Evolutionary conservation across 2,797 vertebrate genomes (phyloP), one percentile per base, ranked within the genome.

Genomic region (Hippoglossus hippoglossus): DNA sequence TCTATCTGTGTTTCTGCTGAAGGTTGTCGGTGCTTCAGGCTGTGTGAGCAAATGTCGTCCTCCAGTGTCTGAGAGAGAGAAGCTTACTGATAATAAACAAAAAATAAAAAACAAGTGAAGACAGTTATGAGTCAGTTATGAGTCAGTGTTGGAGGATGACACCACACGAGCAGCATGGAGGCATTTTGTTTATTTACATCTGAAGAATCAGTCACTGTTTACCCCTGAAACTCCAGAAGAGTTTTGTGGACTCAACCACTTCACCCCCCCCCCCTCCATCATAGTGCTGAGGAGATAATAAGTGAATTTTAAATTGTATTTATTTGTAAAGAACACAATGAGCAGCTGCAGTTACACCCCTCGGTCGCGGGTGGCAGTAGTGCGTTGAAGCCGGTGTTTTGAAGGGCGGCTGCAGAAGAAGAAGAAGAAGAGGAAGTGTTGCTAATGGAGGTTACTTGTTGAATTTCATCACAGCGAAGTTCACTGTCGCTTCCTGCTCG

Each of bases 401-500:
- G 70, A 73, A 41, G 28, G 13, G 31, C 21, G 21, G 1, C 13
- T 31, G 28, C 1, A 44, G 66, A 58, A 85, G 63, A 3, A 1
- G 36, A 11, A 3, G 13, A 19, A 59, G 64, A 72, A 84, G 66
- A 60, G 67, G 58, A 59, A n/a, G 50, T 10, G 26, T 19, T 10
- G 2, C 5, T 21, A 0, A 22, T 55, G 54, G 15, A 83, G 71
- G 79, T 75, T 49, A 81, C 64, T 74, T 73, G 65, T 81, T 92
- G 87, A 92, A 90, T 91, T 89, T 92, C 84, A 89, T 59, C 49
- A 28, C 65, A 71, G 44, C 18, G 52, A 79, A 85, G 21, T 68
- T 58, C 24, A 31, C n/a, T 11, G 22, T 22, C 16, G 13, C 65
- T 41, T 47, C 4, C 13, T 5, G 1, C 25, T 41, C 5, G 6